A percentile compares a stretch with the other conserved stretches of the same genome.
phyloP scores from a whole-genome alignment of 2,113 vertebrate species.

The Myotis brandtii region DNA sequence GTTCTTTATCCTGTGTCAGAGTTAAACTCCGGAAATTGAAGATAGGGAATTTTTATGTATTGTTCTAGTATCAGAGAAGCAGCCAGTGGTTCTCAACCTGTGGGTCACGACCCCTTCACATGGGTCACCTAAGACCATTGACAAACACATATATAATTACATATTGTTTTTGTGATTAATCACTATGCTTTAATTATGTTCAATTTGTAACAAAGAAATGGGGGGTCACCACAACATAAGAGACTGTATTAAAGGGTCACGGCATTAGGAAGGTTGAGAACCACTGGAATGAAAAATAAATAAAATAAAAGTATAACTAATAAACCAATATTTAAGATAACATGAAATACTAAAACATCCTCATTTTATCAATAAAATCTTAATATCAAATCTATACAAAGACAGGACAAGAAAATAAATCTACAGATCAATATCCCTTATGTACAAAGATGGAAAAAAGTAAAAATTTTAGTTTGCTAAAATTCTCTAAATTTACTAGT shows the following conservation, averaged over 20 bases:
- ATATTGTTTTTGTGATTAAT: too few species aligned
- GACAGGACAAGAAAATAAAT: neutral
- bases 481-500: constrained; percentile 5
- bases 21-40: neutral
- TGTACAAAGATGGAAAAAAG: neutral
- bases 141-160: too few species aligned
- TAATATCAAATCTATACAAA: neutral
- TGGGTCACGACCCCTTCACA: too few species aligned
- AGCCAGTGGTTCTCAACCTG: too few species aligned
- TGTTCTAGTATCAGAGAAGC: neutral
- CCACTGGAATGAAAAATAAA: neutral
- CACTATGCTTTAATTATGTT: too few species aligned
- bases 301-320: neutral
- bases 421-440: neutral
- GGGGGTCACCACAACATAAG: too few species aligned
- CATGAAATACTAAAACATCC: neutral
- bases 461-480: neutral
- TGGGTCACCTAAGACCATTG: too few species aligned
- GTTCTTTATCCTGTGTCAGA: neutral
- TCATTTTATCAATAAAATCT: neutral
- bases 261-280: too few species aligned
- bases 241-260: too few species aligned
- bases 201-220: too few species aligned
- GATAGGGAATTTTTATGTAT: neutral
- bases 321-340: neutral